Base-by-base conservation (phyloP, 2,113 vertebrate genomes). In the Marmota flaviventris region DNA sequence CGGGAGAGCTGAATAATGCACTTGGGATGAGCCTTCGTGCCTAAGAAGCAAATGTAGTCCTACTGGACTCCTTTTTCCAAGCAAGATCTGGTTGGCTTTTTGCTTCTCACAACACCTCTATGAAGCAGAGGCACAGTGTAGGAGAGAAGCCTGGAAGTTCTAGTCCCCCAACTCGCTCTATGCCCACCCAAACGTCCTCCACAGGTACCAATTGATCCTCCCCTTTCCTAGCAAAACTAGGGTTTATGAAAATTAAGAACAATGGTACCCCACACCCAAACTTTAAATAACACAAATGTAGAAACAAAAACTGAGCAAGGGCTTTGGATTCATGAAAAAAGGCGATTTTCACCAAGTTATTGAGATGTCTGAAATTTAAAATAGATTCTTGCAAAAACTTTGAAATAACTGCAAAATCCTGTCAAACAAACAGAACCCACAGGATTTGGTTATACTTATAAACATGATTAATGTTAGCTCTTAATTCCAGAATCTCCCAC, bases 341-440 rank as follows among this genome's bases (percentile, higher is more conserved):
- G 69, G 17, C 34, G 82, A 89, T 69, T 53, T 89, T 72, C 32
- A 91, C 39, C 37, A 84, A 93, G 69, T 58, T 58, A 45, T 2
- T 70, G 42, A 95, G 45, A 67, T 67, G 42, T 45, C 32, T 92
- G 70, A 90, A 79, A 56, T 84, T 72, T 83, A 51, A 72, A 63
- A 42, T 18, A 13, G 20, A 94, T 53, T 67, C 69, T 42, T 84
- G 16, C 53, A 78, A 79, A 91, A 82, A 27, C 22, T 78, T 51
- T 69, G 17, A 91, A 89, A 81, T 53, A 67, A 37, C 24, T 70
- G 42, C 83, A 95, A 65, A 34, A 94, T 86, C 45, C 78, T 83
- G 39, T 32, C 56, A 34, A 85, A 24, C 25, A 29, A 83, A 72
- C 34, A 29, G 22, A 87, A 75, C 53, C 45, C 5, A 34, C 29